phyloP scores from a whole-genome alignment of 2,113 vertebrate species.

The Prunella himalayana region DNA sequence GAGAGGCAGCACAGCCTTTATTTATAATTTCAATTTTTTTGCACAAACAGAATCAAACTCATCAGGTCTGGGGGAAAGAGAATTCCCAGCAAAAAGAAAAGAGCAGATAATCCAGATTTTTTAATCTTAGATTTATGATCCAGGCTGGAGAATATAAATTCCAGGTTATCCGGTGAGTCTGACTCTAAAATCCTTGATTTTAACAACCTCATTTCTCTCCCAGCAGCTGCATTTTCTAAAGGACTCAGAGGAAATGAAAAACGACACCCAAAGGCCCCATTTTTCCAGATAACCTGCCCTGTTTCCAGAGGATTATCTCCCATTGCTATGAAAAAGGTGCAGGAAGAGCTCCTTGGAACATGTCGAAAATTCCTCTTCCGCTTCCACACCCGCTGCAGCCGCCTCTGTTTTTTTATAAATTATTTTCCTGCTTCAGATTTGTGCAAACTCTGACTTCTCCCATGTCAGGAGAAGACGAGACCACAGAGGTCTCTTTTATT shows the following conservation, averaged over 20 bases:
- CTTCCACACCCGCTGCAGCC: rapidly evolving
- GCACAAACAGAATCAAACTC: not conserved
- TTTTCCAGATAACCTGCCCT: not conserved
- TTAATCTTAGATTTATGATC: not conserved
- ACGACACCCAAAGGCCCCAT: not conserved
- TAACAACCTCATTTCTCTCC: not conserved
- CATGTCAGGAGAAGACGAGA: not conserved
- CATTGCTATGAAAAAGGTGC: not conserved
- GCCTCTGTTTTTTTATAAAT: not conserved
- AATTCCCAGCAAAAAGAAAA: not conserved
- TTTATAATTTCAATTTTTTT: not conserved
- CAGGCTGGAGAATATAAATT: not conserved
- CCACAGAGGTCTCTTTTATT: not conserved
- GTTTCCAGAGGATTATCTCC: not conserved
- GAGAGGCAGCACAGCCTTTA: not conserved
- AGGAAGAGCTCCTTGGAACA: rapidly evolving
- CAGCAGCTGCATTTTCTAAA: not conserved
- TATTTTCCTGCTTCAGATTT: not conserved
- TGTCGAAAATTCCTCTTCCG: not conserved
- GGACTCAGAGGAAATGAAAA: not conserved
- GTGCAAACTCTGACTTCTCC: not conserved
- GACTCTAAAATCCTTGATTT: not conserved
- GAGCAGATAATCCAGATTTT: not conserved
- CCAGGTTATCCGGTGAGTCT: not conserved
- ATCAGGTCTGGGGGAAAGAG: rapidly evolving